A percentile compares a stretch with the other conserved stretches of the same genome.
These are phyloP conservation scores for Nineta flava DNA, from an alignment of 2,888 invertebrate genomes.

Conservation along the genomic window DNA sequence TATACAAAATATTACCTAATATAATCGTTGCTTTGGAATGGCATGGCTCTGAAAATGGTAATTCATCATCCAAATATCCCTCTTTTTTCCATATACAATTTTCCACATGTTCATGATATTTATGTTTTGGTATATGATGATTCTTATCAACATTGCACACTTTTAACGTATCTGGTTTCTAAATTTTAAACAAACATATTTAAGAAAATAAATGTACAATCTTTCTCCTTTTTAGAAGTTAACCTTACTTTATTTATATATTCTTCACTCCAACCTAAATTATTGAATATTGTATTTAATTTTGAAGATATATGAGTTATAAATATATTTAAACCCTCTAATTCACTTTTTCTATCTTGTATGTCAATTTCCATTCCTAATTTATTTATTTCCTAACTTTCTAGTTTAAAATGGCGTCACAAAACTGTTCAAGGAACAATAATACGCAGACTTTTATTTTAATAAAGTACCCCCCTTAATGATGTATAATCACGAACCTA, in stretches of 20 bases:
- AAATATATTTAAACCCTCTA: conserved; percentile 26
- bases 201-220: background rate
- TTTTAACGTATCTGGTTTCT: conserved; percentile 21
- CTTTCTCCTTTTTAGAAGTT: background rate
- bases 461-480: no score
- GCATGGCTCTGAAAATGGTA: conserved; percentile 28
- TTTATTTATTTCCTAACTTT: background rate
- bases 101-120: conserved; percentile 27
- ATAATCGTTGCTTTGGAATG: conserved; percentile 20
- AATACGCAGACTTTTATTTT: no score
- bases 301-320: conserved; percentile 14
- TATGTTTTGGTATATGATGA: conserved; percentile 28
- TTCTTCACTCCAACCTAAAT: background rate
- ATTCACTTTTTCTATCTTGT: conserved; percentile 25
- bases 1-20: conserved; percentile 22
- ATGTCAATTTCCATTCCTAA: conserved; percentile 25
- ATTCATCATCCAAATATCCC: conserved; percentile 28
- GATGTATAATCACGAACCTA: no score
- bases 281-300: background rate
- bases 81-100: conserved; percentile 30
- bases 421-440: no score
- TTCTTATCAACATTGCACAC: conserved; percentile 30
- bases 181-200: conserved; percentile 9
- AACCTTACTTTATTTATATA: background rate
- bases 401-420: background rate